Conservation (phyloP, 2,797 vertebrate genomes). For the Garrulus glandarius region DNA sequence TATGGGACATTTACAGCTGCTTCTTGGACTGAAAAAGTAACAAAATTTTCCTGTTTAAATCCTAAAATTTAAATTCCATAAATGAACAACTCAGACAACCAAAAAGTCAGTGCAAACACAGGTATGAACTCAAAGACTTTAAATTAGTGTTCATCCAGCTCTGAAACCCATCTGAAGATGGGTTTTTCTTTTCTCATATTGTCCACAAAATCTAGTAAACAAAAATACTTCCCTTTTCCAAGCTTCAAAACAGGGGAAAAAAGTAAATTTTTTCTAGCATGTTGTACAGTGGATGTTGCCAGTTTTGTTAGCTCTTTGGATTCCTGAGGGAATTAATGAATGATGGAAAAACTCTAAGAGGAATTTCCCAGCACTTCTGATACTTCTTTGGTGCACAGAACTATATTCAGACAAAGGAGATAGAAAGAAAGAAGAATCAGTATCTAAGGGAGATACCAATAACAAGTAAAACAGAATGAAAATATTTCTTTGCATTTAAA, state of each 20-base stretch:
- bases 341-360: background rate
- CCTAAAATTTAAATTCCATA: background rate
- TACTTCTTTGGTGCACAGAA: background rate
- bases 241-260: background rate
- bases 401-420: background rate
- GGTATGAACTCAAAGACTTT: background rate
- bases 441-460: background rate
- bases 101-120: background rate
- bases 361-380: background rate
- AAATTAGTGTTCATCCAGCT: background rate
- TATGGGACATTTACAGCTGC: accelerated
- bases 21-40: background rate
- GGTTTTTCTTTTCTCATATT: background rate
- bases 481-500: background rate
- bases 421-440: background rate
- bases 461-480: background rate
- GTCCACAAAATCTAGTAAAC: background rate
- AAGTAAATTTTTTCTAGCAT: background rate
- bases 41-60: background rate
- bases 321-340: background rate
- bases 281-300: background rate
- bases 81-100: background rate
- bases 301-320: background rate
- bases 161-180: background rate
- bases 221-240: background rate